phyloP scores from a whole-genome alignment of 2,888 invertebrate genomes.

The Meiosimyza platycephala region DNA sequence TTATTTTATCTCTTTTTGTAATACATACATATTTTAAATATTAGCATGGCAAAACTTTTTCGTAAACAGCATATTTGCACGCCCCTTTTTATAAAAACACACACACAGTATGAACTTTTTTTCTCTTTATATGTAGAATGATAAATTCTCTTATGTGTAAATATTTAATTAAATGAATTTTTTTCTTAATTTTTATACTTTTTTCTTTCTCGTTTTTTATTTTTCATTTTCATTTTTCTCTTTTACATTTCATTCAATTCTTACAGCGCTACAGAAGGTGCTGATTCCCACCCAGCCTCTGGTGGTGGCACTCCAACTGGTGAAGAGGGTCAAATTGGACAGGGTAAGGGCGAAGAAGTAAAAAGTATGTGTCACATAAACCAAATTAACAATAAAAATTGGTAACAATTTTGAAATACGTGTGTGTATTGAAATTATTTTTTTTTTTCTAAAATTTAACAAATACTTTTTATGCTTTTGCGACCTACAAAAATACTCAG shows the following conservation, averaged over 20 bases:
- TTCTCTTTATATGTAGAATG: background rate
- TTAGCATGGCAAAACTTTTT: background rate
- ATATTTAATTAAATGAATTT: slow-evolving; percentile 1
- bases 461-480: slow-evolving; percentile 24
- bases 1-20: background rate
- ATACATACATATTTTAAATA: background rate
- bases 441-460: slow-evolving; percentile 23
- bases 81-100: background rate
- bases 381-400: slow-evolving; percentile 52
- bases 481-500: background rate
- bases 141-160: background rate
- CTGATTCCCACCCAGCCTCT: slow-evolving; percentile 87
- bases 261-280: slow-evolving; percentile 88
- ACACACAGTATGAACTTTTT: background rate
- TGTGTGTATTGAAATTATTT: background rate
- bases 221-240: slow-evolving; percentile 39
- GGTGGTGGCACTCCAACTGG: slow-evolving; percentile 80
- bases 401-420: slow-evolving; percentile 43
- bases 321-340: slow-evolving; percentile 83
- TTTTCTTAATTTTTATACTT: slow-evolving; percentile 42
- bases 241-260: slow-evolving; percentile 36
- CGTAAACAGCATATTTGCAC: background rate
- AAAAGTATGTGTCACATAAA: slow-evolving; percentile 62
- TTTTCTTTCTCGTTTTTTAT: slow-evolving; percentile 40
- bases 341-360: slow-evolving; percentile 70